Percentiles rank a stretch among this genome's conserved stretches.
Conservation (phyloP, 1,140 invertebrate genomes). For the Phymorhynchus buccinoides region DNA sequence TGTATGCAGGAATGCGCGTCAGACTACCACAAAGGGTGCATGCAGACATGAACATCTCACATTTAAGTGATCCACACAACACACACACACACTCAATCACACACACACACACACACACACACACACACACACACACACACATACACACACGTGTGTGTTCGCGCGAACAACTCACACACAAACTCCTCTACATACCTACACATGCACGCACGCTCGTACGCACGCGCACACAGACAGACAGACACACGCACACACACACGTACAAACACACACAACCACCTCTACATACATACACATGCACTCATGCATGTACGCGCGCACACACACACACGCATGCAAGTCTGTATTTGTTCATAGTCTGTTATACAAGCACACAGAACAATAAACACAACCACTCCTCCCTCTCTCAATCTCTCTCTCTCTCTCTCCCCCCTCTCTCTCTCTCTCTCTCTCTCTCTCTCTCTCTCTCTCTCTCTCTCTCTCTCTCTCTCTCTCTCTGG, state of each 20-base stretch:
- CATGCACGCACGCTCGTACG: background rate
- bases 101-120: no score
- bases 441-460: no score
- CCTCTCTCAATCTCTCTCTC: no score
- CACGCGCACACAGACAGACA: background rate
- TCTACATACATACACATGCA: background rate
- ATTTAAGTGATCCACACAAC: background rate
- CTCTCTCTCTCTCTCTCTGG: no score
- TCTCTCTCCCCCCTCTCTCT: no score
- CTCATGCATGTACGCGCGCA: background rate
- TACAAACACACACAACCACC: background rate
- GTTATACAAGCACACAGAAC: background rate
- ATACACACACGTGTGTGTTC: no score
- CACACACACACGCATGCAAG: background rate
- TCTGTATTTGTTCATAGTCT: background rate
- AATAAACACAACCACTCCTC: background rate
- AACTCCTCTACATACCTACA: background rate
- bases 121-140: background rate
- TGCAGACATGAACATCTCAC: background rate
- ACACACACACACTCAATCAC: no score
- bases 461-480: no score
- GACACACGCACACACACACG: constrained; percentile 3
- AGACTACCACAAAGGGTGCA: background rate
- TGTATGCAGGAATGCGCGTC: background rate
- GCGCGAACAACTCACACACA: no score